These are phyloP conservation scores for Lamellibrachia satsuma DNA, from an alignment of 2,888 invertebrate species.

Conservation along the genomic window DNA sequence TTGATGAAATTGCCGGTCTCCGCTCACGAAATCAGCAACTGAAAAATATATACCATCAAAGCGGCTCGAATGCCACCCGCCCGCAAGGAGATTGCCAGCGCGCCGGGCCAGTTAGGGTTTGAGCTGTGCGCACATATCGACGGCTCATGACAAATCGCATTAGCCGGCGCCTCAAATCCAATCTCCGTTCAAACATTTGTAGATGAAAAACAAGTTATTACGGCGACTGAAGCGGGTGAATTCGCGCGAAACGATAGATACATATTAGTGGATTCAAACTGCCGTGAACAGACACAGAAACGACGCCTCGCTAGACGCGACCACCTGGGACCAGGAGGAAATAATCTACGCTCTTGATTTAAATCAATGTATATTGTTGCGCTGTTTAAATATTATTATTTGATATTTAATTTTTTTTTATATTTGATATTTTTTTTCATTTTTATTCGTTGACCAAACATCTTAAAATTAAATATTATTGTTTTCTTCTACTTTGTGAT, in stretches of 20 bases:
- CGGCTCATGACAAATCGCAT: slow-evolving; percentile 4
- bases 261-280: background rate
- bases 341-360: background rate
- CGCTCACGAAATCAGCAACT: background rate
- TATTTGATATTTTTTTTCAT: background rate
- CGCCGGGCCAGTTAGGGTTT: background rate
- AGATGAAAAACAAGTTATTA: slow-evolving; percentile 17
- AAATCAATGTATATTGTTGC: background rate
- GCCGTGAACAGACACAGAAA: background rate
- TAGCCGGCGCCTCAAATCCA: background rate
- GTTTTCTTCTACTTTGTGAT: background rate
- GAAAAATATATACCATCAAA: background rate
- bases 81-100: background rate
- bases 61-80: background rate
- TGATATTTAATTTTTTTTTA: background rate
- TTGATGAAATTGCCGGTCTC: slow-evolving; percentile 5
- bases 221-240: background rate
- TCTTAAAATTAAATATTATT: background rate
- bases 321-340: background rate
- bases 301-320: background rate
- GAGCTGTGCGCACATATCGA: background rate
- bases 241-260: slow-evolving; percentile 5
- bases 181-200: background rate
- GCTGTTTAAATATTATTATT: background rate
- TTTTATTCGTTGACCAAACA: background rate